A percentile compares a stretch with the other conserved stretches of the same genome.
Conservation (phyloP, 2,888 invertebrate species). For the Melinopterus prodromus region DNA sequence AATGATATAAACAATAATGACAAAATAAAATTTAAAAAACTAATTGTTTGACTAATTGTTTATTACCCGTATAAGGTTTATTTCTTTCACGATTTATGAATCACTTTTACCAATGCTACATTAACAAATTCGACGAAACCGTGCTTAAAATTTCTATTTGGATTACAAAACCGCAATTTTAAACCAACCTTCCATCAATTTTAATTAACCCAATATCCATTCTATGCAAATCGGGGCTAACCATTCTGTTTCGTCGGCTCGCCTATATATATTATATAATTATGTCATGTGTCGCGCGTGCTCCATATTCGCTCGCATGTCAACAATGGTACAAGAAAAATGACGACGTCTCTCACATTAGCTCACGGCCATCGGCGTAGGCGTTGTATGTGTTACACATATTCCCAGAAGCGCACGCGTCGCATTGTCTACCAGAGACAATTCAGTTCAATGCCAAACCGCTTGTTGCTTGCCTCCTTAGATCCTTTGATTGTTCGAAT, state of each 20-base stretch:
- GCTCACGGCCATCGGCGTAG: not conserved
- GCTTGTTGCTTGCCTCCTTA: not conserved
- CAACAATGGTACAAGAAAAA: conserved; percentile 34
- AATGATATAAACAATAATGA: no score
- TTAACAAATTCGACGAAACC: not conserved
- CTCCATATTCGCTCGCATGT: conserved; percentile 35
- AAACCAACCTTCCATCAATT: not conserved
- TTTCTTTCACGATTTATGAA: no score
- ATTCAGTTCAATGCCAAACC: conserved; percentile 59
- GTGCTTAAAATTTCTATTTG: not conserved
- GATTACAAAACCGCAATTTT: not conserved
- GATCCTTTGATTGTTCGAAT: conserved; percentile 18
- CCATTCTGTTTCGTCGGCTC: not conserved
- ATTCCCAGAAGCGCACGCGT: conserved; percentile 49
- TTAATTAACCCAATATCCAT: not conserved
- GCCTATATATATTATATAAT: not conserved
- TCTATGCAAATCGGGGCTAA: not conserved
- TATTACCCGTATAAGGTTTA: no score
- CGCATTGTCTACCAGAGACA: conserved; percentile 49
- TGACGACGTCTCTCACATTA: not conserved
- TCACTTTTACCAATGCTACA: not conserved
- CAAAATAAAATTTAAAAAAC: no score
- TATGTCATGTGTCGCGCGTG: conserved; percentile 15
- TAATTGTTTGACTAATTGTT: no score
- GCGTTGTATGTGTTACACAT: conserved; percentile 35